These are phyloP conservation scores for Drosophila azteca DNA, from an alignment of 1,140 invertebrate genomes.

Conservation along the genomic window DNA sequence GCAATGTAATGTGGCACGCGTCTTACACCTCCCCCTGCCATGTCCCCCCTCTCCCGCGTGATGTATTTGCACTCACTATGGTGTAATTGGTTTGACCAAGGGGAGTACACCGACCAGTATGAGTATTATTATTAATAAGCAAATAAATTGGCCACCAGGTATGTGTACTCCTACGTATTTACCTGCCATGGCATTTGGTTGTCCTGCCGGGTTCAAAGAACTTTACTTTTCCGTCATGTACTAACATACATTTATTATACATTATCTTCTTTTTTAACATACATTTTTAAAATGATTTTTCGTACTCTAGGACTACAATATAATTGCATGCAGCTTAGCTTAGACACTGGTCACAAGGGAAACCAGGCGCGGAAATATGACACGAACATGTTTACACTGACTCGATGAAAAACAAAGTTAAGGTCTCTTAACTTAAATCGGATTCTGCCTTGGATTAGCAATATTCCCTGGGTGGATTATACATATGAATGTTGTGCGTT, in stretches of 20 bases:
- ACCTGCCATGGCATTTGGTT: slow-evolving; percentile 5
- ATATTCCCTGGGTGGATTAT: slow-evolving; percentile 7
- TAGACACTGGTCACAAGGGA: slow-evolving; percentile 28
- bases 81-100: slow-evolving; percentile 64
- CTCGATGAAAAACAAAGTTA: slow-evolving; percentile 15
- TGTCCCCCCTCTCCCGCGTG: neutral
- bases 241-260: slow-evolving; percentile 51
- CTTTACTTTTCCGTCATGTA: slow-evolving; percentile 51
- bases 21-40: slow-evolving; percentile 4
- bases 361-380: slow-evolving; percentile 43
- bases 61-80: slow-evolving; percentile 60
- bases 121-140: slow-evolving; percentile 59
- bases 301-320: slow-evolving; percentile 38
- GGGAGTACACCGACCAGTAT: slow-evolving; percentile 4
- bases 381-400: slow-evolving; percentile 50
- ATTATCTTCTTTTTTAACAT: slow-evolving; percentile 46
- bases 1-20: slow-evolving; percentile 6
- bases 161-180: neutral
- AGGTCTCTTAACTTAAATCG: slow-evolving; percentile 3
- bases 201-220: slow-evolving; percentile 60
- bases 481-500: slow-evolving; percentile 38
- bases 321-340: slow-evolving; percentile 62
- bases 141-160: slow-evolving; percentile 57
- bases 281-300: slow-evolving; percentile 37
- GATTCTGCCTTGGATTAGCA: too few species aligned